Base-by-base conservation (phyloP, 2,797 vertebrate genomes). In the Sandelia bainsii region DNA sequence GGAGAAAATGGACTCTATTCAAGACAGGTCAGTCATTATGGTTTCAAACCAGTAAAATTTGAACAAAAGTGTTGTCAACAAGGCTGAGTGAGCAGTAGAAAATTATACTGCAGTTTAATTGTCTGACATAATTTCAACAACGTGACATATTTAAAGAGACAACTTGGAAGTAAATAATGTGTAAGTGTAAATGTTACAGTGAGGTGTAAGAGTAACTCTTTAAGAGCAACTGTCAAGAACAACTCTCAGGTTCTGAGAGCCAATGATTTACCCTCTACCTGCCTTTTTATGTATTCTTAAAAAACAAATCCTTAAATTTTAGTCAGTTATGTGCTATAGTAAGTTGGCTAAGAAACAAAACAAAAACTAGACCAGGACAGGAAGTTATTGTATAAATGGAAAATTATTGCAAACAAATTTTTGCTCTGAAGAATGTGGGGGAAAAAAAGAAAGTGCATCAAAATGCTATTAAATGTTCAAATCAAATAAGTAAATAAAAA, bases 1-100 rank as follows among this genome's bases (percentile, higher is more conserved):
- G 0, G 95, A 97, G 67, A 99, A 98, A 85, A 95, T 96, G 86
- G 92, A 84, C 61, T 92, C 92, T 13, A 94, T 98, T 29, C 48
- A 80, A 75, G 94, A 98, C 85, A 96, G 97, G 98, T 99, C 11
- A 65, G 92, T 79, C 5, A 1, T 20, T 16, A 3, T 2, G 14
- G 3, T 50, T 34, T 39, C 17, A 23, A 20, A 11, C 23, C 10
- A 52, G 2, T 58, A 6, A 45, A 10, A 49, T 46, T 69, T 42
- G 39, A 40, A 40, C 8, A 11, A 9, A 12, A 1, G 39, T 14
- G 4, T 14, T 10, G 6, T 14, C 4, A 19, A n/a, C 44, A 45
- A 19, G 17, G 44, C 17, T n/a, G 6, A 45, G 44, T 19, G 44
- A 45, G 17, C n/a, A 19, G 44, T 45, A n/a, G 44, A n/a, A 44